These are phyloP conservation scores for Catocala nupta DNA, from an alignment of 2,888 invertebrate genomes.

Conservation along the genomic window DNA sequence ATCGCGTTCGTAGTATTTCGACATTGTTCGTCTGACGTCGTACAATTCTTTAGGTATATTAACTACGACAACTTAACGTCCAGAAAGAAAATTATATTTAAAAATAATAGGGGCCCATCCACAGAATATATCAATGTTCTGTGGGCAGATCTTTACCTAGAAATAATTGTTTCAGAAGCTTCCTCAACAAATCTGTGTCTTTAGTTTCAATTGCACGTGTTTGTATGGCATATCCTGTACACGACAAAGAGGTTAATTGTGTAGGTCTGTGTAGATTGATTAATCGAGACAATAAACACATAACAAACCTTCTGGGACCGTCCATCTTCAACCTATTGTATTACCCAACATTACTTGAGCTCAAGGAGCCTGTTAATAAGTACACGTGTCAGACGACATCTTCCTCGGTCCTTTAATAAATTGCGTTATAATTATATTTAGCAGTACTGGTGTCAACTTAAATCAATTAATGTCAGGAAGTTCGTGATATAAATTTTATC, in stretches of 20 bases:
- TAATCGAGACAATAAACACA: constrained; percentile 2
- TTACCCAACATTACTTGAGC: background rate
- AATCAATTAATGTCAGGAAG: background rate
- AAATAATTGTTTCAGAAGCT: no score
- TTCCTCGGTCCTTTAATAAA: background rate
- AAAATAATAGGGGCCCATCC: no score
- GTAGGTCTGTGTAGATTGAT: background rate
- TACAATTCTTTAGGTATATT: no score
- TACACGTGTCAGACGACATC: background rate
- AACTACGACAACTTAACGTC: no score
- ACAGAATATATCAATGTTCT: no score
- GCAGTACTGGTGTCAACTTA: background rate
- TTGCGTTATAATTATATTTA: background rate
- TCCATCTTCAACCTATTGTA: constrained; percentile 6
- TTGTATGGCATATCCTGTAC: background rate
- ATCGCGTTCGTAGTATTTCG: no score
- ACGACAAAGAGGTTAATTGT: background rate
- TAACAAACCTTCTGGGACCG: background rate
- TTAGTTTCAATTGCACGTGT: background rate
- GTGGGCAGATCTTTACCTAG: no score
- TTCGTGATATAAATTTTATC: background rate
- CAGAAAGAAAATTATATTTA: no score
- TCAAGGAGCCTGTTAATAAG: background rate
- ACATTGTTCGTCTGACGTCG: no score
- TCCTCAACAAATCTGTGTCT: no score